phyloP scores from a whole-genome alignment of 2,888 invertebrate species.

The Shargacucullia verbasci region DNA sequence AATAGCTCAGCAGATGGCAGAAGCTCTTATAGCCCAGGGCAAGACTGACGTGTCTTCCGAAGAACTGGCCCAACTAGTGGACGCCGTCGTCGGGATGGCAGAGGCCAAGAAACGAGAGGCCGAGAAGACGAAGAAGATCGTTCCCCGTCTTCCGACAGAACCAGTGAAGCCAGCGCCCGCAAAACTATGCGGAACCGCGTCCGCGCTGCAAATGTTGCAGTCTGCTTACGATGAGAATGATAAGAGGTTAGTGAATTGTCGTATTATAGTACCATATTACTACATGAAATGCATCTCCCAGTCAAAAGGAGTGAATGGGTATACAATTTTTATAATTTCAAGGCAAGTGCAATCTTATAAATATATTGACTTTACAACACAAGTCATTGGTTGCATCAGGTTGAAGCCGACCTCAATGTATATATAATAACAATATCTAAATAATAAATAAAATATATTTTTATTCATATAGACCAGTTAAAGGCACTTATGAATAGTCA shows the following conservation, averaged over 20 bases:
- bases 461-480: too few relatives aligned
- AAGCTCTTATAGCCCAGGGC: constrained; percentile 93
- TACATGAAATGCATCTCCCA: too few relatives aligned
- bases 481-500: too few relatives aligned
- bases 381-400: too few relatives aligned
- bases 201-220: constrained; percentile 83
- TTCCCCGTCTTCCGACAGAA: constrained; percentile 17
- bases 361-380: too few relatives aligned
- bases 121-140: constrained; percentile 59
- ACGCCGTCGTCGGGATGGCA: constrained; percentile 91
- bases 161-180: neutral
- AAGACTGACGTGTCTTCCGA: constrained; percentile 94
- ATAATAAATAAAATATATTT: too few relatives aligned
- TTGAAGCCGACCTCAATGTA: too few relatives aligned
- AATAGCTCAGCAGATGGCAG: constrained; percentile 94
- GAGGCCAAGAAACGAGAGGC: constrained; percentile 81
- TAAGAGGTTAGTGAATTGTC: constrained; percentile 68
- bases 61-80: constrained; percentile 94
- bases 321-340: too few relatives aligned
- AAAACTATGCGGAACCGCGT: constrained; percentile 63
- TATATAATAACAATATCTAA: too few relatives aligned
- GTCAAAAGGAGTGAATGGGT: too few relatives aligned
- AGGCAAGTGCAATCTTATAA: too few relatives aligned
- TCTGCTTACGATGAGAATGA: constrained; percentile 83
- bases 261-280: too few relatives aligned